These are phyloP conservation scores for Ornithoptera priamus DNA, from an alignment of 2,888 invertebrate species.

Conservation along the genomic window DNA sequence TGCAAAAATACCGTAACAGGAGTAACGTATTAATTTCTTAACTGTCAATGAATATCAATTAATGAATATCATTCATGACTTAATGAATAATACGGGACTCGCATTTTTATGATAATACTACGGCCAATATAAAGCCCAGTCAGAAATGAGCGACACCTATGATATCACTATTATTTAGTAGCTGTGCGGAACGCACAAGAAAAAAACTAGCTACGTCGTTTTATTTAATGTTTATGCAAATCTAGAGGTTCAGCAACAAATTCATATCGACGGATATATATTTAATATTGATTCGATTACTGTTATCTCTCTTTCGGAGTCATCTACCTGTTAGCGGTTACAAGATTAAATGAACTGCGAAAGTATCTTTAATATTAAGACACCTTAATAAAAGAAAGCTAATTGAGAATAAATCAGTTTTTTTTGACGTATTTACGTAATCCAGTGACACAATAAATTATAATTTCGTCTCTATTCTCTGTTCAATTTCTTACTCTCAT, in stretches of 20 bases:
- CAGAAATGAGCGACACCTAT: constrained; percentile 11
- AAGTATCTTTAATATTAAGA: not conserved
- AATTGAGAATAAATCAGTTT: not conserved
- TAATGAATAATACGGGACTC: constrained; percentile 29
- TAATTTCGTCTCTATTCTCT: no score
- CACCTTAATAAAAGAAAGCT: not conserved
- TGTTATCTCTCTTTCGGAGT: constrained; percentile 42
- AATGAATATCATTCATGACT: constrained; percentile 12
- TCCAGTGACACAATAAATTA: no score
- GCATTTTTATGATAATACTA: constrained; percentile 26
- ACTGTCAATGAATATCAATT: constrained; percentile 24
- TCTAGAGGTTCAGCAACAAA: constrained; percentile 35
- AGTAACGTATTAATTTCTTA: constrained; percentile 23
- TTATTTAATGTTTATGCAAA: constrained; percentile 39
- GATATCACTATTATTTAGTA: constrained; percentile 22
- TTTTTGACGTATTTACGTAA: no score
- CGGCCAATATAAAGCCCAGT: constrained; percentile 20
- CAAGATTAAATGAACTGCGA: not conserved
- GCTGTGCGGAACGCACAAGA: constrained; percentile 1
- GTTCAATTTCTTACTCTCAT: no score
- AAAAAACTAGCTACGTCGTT: constrained; percentile 22
- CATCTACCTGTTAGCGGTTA: constrained; percentile 39
- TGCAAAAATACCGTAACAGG: constrained; percentile 15
- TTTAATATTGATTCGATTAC: constrained; percentile 34
- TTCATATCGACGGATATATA: constrained; percentile 38